Percentiles rank a stretch among this genome's conserved stretches.
These are phyloP conservation scores for Kuschelorhynchus macadamiae DNA, from an alignment of 2,888 invertebrate species.

Conservation along the genomic window DNA sequence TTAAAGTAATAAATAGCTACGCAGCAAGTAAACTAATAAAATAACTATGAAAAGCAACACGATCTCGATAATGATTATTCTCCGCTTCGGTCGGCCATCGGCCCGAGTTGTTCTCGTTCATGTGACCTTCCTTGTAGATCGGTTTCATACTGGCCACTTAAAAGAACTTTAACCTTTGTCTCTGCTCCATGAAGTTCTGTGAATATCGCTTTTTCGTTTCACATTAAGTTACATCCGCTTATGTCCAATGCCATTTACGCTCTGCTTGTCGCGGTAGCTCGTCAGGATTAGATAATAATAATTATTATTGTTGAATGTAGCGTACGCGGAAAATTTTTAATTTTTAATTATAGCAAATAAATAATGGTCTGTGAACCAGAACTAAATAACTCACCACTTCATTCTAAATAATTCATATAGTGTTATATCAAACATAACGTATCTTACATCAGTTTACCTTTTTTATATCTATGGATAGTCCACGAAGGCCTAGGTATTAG, in stretches of 20 bases:
- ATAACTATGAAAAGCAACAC: no score
- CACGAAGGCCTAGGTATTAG: no score
- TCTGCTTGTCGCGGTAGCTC: slow-evolving; percentile 19
- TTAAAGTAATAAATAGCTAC: no score
- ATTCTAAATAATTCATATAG: no score
- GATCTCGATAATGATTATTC: no score
- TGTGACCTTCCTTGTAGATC: slow-evolving; percentile 34
- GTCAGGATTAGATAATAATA: neutral
- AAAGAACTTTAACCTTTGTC: slow-evolving; percentile 32
- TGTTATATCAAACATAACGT: no score
- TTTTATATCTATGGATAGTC: no score
- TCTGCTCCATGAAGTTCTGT: slow-evolving; percentile 21
- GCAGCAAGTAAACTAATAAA: no score
- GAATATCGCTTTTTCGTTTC: slow-evolving; percentile 13
- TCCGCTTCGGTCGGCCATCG: slow-evolving; percentile 14
- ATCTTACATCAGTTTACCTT: no score
- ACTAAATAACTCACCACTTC: no score
- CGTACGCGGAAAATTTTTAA: neutral
- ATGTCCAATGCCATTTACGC: slow-evolving; percentile 38
- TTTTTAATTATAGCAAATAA: no score
- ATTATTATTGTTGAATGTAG: neutral
- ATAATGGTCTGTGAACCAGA: no score
- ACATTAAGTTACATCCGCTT: slow-evolving; percentile 24
- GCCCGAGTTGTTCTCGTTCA: slow-evolving; percentile 11
- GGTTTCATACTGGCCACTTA: slow-evolving; percentile 34